These are phyloP conservation scores for Itoplectis maculator DNA, from an alignment of 2,888 invertebrate species.

Conservation along the genomic window DNA sequence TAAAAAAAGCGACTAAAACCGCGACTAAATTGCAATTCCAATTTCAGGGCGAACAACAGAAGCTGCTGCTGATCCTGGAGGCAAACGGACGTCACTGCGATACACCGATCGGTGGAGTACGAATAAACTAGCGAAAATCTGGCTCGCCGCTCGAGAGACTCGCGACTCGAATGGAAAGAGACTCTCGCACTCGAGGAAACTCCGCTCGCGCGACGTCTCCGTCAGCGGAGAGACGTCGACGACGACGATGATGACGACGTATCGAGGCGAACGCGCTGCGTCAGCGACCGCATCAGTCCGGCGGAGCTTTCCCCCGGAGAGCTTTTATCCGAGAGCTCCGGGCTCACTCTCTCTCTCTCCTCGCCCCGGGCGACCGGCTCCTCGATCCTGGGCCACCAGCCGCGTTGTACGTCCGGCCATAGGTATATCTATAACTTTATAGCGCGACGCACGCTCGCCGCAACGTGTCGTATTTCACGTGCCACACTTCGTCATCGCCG, in stretches of 20 bases:
- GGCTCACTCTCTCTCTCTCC: slow-evolving; percentile 66
- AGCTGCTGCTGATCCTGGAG: no score
- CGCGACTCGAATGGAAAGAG: slow-evolving; percentile 3
- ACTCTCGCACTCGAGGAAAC: slow-evolving; percentile 35
- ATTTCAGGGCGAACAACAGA: no score
- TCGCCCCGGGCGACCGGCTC: slow-evolving; percentile 37
- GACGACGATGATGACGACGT: slow-evolving; percentile 81
- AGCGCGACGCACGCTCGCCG: slow-evolving; percentile 30
- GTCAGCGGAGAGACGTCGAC: slow-evolving; percentile 74
- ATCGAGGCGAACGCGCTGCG: slow-evolving; percentile 67
- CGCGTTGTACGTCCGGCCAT: neutral
- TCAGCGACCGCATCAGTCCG: slow-evolving; percentile 82
- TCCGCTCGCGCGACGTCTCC: slow-evolving; percentile 14
- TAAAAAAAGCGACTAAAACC: neutral
- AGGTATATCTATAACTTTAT: slow-evolving; percentile 4
- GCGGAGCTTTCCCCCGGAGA: slow-evolving; percentile 85
- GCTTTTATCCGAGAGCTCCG: slow-evolving; percentile 86
- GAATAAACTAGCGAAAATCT: slow-evolving; percentile 7
- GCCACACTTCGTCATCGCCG: slow-evolving; percentile 52
- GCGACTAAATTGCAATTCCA: no score
- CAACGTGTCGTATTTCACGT: slow-evolving; percentile 62
- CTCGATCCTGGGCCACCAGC: slow-evolving; percentile 24
- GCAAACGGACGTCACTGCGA: no score
- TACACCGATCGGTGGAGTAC: neutral
- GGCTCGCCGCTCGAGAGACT: slow-evolving; percentile 23